Evolutionary conservation across 23 tunicate species (phyloP).

Genomic region (Phallusia fumigata): DNA sequence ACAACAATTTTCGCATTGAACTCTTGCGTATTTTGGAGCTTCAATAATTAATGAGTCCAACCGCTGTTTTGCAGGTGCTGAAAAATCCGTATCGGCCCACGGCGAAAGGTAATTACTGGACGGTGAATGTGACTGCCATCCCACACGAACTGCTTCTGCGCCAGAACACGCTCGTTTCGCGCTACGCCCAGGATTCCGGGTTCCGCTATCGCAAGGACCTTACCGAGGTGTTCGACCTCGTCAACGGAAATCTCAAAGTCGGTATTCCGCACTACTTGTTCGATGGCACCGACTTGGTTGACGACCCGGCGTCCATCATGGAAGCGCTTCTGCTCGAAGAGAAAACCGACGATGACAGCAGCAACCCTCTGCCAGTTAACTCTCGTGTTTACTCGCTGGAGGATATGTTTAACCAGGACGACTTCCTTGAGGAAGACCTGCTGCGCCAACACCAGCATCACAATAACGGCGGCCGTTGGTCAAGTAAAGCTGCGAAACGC

Average conservation of each 20-base stretch:
- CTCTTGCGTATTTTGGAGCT: neutral
- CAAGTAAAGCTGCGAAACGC: constrained; percentile 20
- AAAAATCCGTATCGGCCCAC: constrained; percentile 89
- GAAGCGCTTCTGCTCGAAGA: constrained; percentile 68
- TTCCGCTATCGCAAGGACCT: constrained; percentile 83
- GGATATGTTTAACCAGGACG: constrained; percentile 74
- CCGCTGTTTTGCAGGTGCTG: constrained; percentile 51
- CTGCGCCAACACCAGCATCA: constrained; percentile 33
- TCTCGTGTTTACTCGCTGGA: constrained; percentile 32
- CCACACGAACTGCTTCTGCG: constrained; percentile 90
- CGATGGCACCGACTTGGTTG: constrained; percentile 45
- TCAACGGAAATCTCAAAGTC: constrained; percentile 67
- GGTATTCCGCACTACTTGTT: constrained; percentile 60
- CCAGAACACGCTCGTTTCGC: constrained; percentile 93
- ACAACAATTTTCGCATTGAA: constrained; percentile 3
- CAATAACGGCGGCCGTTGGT: constrained; percentile 23
- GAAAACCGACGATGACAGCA: constrained; percentile 55
- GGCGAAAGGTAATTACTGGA: constrained; percentile 97
- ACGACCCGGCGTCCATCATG: constrained; percentile 81
- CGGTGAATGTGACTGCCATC: constrained; percentile 73
- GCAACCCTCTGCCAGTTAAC: constrained; percentile 12
- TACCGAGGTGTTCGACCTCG: constrained; percentile 81
- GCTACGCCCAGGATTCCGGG: constrained; percentile 86
- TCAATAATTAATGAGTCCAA: constrained; percentile 1
- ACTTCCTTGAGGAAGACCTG: constrained; percentile 44